These are phyloP conservation scores for Lepilemur septentrionalis DNA, from an alignment of 2,797 vertebrate genomes.

Conservation along the genomic window DNA sequence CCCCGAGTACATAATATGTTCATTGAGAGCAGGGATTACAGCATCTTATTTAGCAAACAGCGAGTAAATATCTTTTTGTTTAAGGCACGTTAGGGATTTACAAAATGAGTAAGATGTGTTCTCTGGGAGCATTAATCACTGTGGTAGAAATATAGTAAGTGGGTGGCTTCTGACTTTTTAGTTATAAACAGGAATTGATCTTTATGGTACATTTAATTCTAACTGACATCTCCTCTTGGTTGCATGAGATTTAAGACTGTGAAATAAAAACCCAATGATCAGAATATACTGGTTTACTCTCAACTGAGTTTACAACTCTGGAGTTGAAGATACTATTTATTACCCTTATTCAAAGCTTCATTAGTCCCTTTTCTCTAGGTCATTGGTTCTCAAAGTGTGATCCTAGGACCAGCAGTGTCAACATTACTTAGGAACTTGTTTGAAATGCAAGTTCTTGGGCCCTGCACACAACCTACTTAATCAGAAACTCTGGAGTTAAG, in stretches of 20 bases:
- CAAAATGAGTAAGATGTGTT: constrained; percentile 6
- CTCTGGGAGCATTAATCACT: background rate
- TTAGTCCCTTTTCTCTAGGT: background rate
- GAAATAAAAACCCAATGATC: constrained; percentile 46
- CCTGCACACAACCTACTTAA: background rate
- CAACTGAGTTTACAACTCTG: constrained; percentile 9
- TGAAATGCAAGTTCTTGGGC: background rate
- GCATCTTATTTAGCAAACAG: constrained; percentile 30
- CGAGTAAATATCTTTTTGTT: constrained; percentile 6
- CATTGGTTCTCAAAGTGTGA: background rate
- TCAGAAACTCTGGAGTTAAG: background rate
- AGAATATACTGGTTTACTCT: constrained; percentile 33
- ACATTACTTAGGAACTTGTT: background rate
- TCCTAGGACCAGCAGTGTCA: background rate
- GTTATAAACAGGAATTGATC: constrained; percentile 47
- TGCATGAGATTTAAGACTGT: constrained; percentile 48
- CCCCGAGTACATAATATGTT: background rate
- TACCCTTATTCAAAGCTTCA: background rate
- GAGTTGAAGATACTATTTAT: constrained; percentile 1
- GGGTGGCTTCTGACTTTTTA: constrained; percentile 6
- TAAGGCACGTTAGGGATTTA: background rate
- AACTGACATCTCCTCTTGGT: constrained; percentile 22
- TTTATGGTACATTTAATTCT: constrained; percentile 55
- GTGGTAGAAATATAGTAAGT: constrained; percentile 21
- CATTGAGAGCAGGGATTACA: background rate